Conservation (phyloP, 2,113 vertebrate species). For the Pygoscelis adeliae region DNA sequence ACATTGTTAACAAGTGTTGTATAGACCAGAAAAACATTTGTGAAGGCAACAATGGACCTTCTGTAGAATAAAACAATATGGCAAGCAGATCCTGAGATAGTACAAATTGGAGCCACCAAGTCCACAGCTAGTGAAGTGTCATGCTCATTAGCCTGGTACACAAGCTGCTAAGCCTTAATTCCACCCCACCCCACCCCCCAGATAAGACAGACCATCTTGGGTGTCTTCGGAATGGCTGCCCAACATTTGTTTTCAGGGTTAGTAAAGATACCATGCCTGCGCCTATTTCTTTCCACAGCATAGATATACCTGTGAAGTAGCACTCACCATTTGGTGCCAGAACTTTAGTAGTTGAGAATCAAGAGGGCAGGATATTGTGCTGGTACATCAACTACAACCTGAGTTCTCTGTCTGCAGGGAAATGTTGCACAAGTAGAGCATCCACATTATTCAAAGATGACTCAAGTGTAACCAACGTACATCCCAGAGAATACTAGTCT, state of each 20-base stretch:
- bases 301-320: not conserved
- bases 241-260: not conserved
- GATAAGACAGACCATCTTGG: not conserved
- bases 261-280: not conserved
- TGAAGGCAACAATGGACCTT: not conserved
- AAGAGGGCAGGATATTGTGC: not conserved
- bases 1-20: not conserved
- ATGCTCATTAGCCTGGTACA: not conserved
- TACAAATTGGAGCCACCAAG: not conserved
- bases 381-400: not conserved
- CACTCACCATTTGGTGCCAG: not conserved
- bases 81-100: not conserved
- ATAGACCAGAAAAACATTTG: not conserved
- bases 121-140: not conserved
- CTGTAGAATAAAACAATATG: not conserved
- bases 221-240: not conserved
- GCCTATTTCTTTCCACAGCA: not conserved
- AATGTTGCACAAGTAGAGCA: not conserved
- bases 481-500: not conserved
- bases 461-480: not conserved
- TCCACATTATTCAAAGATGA: not conserved
- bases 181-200: no score
- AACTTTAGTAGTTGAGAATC: not conserved
- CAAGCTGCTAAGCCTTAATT: not conserved
- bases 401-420: not conserved